These are phyloP conservation scores for Pangasius djambal DNA, from an alignment of 2,797 vertebrate genomes.

Conservation along the genomic window DNA sequence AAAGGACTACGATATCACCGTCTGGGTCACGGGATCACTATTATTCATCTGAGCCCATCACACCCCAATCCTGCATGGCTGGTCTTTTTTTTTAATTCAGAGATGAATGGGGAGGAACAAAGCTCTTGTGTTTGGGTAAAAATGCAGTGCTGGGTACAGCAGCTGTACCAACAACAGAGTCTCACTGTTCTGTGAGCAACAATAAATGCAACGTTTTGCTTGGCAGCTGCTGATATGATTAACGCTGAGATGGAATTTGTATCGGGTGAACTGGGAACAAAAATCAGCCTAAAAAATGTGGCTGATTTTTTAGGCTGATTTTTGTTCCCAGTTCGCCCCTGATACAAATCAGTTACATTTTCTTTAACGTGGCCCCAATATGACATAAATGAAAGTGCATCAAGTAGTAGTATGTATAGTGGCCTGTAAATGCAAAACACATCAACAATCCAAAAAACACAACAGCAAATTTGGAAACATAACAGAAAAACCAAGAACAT, in stretches of 20 bases:
- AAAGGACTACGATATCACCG: conserved; percentile 64
- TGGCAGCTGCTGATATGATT: conserved; percentile 10
- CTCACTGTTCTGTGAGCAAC: conserved; percentile 24
- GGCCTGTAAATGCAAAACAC: background rate
- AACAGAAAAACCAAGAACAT: background rate
- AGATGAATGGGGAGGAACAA: conserved; percentile 49
- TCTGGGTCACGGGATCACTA: conserved; percentile 58
- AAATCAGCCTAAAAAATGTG: background rate
- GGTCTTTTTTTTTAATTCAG: conserved; percentile 5
- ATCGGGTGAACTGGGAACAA: background rate
- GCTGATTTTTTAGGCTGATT: too few relatives aligned
- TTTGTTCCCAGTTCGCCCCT: too few relatives aligned
- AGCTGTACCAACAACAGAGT: conserved; percentile 32
- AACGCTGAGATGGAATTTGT: conserved; percentile 24
- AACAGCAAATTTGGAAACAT: background rate
- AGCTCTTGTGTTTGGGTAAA: conserved; percentile 44
- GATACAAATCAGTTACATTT: too few relatives aligned
- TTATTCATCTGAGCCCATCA: conserved; percentile 25
- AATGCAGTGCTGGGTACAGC: conserved; percentile 49
- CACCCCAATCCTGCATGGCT: background rate
- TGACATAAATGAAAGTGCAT: background rate
- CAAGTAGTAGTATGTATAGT: too few relatives aligned
- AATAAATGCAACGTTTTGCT: conserved; percentile 11
- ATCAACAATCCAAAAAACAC: background rate
- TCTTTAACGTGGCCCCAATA: background rate